A percentile compares a stretch with the other conserved stretches of the same genome.
These are phyloP conservation scores for Phaedon cochleariae DNA, from an alignment of 2,888 invertebrate genomes.

Conservation along the genomic window DNA sequence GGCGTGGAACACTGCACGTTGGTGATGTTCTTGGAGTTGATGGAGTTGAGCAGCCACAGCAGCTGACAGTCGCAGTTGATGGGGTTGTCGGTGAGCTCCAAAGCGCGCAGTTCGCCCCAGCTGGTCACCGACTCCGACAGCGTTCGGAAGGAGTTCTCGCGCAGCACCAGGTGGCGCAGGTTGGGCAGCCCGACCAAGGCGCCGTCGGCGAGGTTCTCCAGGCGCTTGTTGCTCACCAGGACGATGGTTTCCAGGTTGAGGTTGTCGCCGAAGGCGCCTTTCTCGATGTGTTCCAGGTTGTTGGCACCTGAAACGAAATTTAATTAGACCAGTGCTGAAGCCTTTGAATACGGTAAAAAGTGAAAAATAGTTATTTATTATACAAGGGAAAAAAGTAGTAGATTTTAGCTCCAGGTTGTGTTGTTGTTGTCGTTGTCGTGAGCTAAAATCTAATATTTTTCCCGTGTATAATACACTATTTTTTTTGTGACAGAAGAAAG, in stretches of 20 bases:
- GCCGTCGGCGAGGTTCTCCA: constrained; percentile 77
- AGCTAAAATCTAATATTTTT: too few relatives aligned
- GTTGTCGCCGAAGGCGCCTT: constrained; percentile 82
- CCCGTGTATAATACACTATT: too few relatives aligned
- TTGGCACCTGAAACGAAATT: constrained; percentile 68
- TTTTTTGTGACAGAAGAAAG: too few relatives aligned
- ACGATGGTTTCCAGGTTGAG: constrained; percentile 81
- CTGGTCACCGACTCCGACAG: constrained; percentile 82
- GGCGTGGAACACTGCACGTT: constrained; percentile 78
- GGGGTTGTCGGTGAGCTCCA: constrained; percentile 86
- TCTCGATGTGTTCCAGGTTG: constrained; percentile 75
- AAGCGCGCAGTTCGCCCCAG: constrained; percentile 77
- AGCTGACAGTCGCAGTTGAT: constrained; percentile 82
- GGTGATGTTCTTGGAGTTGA: constrained; percentile 72
- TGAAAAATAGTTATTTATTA: too few relatives aligned
- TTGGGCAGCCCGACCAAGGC: constrained; percentile 82
- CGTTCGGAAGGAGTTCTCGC: constrained; percentile 79
- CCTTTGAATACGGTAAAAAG: too few relatives aligned
- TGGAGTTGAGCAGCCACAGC: constrained; percentile 79
- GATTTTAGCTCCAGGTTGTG: too few relatives aligned
- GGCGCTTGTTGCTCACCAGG: constrained; percentile 79
- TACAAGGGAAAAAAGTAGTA: too few relatives aligned
- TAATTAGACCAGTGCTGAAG: too few relatives aligned
- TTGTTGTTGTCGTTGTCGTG: too few relatives aligned
- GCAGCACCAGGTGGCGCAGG: constrained; percentile 76